A percentile compares a stretch with the other conserved stretches of the same genome.
These are phyloP conservation scores for Phaenicophaeus curvirostris DNA, from an alignment of 2,797 vertebrate species.

Conservation along the genomic window DNA sequence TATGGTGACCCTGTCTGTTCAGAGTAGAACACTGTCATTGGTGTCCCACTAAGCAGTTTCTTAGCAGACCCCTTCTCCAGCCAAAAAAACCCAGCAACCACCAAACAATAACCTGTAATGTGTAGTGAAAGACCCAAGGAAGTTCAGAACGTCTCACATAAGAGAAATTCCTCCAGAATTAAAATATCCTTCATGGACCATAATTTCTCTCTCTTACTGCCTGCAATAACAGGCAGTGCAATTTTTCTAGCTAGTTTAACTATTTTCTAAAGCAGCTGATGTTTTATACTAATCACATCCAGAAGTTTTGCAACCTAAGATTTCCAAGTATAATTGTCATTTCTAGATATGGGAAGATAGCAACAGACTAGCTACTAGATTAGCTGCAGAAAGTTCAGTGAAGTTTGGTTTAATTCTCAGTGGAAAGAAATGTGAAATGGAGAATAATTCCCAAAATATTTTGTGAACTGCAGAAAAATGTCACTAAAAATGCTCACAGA, in stretches of 20 bases:
- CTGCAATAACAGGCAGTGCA: not conserved
- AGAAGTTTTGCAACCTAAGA: not conserved
- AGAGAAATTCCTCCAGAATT: not conserved
- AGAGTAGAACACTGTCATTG: not conserved
- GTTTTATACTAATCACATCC: not conserved
- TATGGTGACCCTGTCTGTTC: constrained; percentile 72
- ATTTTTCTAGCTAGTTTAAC: not conserved
- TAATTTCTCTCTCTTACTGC: not conserved
- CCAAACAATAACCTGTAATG: not conserved
- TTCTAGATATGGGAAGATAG: not conserved
- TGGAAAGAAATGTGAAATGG: not conserved
- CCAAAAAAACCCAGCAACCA: not conserved
- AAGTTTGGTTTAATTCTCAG: not conserved
- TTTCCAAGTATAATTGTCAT: not conserved
- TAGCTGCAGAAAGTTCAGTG: not conserved
- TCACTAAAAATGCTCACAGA: not conserved
- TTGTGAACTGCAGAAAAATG: not conserved
- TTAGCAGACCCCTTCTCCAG: not conserved
- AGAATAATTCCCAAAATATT: not conserved
- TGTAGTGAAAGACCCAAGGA: not conserved
- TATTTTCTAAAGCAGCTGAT: not conserved
- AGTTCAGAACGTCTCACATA: not conserved
- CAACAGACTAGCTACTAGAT: not conserved
- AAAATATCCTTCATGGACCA: too few species aligned
- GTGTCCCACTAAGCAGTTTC: not conserved